Evolutionary conservation across 1,140 invertebrate genomes (phyloP).

Genomic region (Ceratosolen fusciceps): DNA sequence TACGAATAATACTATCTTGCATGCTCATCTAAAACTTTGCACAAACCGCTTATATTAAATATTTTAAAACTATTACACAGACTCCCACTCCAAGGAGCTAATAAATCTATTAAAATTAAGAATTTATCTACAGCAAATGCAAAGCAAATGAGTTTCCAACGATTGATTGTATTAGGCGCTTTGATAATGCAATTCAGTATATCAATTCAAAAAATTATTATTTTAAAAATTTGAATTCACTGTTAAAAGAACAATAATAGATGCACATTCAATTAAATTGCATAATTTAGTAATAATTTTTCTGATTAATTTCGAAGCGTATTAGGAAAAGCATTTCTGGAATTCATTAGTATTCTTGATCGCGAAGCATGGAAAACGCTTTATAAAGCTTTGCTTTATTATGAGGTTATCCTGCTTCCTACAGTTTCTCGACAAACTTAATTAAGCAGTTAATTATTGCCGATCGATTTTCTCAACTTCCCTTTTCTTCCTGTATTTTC

Average conservation of each 20-base stretch:
- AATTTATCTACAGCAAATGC: too few relatives aligned
- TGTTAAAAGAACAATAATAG: too few relatives aligned
- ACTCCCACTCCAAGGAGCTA: too few relatives aligned
- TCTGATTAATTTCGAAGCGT: constrained; percentile 26
- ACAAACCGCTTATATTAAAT: too few relatives aligned
- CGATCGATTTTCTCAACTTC: constrained; percentile 41
- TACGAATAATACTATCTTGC: too few relatives aligned
- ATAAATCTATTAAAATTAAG: too few relatives aligned
- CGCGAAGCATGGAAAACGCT: neutral
- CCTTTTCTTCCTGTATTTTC: constrained; percentile 43
- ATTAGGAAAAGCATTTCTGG: constrained; percentile 23
- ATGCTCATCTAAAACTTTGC: too few relatives aligned
- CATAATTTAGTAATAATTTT: neutral
- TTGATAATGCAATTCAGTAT: too few relatives aligned
- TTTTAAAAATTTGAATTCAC: too few relatives aligned
- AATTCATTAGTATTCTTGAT: constrained; percentile 27
- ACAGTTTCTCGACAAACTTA: constrained; percentile 31
- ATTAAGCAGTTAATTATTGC: constrained; percentile 48
- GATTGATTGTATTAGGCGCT: neutral
- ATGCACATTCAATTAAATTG: constrained; percentile 9
- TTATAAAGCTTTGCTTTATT: constrained; percentile 35
- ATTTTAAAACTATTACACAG: too few relatives aligned
- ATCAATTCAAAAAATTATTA: too few relatives aligned
- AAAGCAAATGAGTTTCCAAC: too few relatives aligned
- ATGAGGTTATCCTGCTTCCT: constrained; percentile 40